Evolutionary conservation across 2,797 vertebrate species (phyloP).

Genomic region (Chaunax sp.): DNA sequence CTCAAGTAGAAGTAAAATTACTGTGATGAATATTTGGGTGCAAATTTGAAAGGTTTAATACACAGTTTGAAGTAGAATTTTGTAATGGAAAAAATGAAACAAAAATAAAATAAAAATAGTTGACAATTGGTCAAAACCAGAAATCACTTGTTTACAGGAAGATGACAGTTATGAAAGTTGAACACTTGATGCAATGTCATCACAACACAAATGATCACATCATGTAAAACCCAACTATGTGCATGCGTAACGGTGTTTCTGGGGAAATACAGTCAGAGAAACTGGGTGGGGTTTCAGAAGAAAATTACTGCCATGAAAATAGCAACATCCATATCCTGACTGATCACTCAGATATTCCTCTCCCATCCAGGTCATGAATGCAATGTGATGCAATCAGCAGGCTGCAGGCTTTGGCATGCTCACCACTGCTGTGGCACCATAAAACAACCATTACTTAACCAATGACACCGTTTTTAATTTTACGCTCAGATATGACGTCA

Average conservation of each 20-base stretch:
- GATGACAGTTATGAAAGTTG: neutral
- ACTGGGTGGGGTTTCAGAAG: neutral
- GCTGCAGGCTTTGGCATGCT: constrained; percentile 44
- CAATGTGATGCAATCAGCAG: constrained; percentile 37
- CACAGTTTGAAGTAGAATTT: too few relatives aligned
- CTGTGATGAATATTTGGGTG: too few relatives aligned
- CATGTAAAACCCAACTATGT: neutral
- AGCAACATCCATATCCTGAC: constrained; percentile 13
- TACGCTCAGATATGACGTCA: constrained; percentile 21
- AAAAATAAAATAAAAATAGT: neutral
- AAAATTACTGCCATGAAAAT: constrained; percentile 42
- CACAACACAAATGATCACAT: constrained; percentile 3
- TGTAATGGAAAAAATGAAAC: neutral
- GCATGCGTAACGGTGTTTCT: neutral
- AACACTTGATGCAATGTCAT: neutral
- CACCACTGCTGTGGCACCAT: constrained; percentile 35
- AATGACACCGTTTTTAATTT: constrained; percentile 48
- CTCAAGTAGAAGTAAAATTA: neutral
- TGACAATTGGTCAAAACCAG: neutral
- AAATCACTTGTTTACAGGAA: neutral
- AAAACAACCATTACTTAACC: constrained; percentile 58
- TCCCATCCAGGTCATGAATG: constrained; percentile 21
- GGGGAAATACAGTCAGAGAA: neutral
- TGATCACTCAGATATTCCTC: constrained; percentile 22
- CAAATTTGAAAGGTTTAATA: too few relatives aligned